Conservation (phyloP, 2,797 vertebrate species). For the Esox masquinongy region DNA sequence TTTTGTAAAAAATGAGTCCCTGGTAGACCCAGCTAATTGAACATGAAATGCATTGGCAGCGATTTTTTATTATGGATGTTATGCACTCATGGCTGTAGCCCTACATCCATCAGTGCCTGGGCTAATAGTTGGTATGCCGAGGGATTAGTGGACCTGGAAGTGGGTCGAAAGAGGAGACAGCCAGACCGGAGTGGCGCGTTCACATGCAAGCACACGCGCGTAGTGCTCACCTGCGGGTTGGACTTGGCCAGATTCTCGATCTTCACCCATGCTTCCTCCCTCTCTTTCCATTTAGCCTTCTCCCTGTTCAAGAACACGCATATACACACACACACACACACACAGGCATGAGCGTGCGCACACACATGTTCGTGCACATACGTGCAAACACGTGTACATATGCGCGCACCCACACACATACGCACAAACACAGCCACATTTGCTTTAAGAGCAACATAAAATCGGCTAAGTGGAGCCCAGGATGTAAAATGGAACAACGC, state of each 20-base stretch:
- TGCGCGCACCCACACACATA: too few relatives aligned
- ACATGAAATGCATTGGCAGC: too few relatives aligned
- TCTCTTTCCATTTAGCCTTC: slow-evolving; percentile 97
- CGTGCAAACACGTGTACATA: too few relatives aligned
- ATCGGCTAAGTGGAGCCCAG: background rate
- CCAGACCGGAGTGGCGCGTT: background rate
- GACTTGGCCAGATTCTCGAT: slow-evolving; percentile 98
- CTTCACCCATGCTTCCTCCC: slow-evolving; percentile 98
- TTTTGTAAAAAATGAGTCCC: too few relatives aligned
- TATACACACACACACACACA: too few relatives aligned
- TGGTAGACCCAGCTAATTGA: too few relatives aligned
- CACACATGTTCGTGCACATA: too few relatives aligned
- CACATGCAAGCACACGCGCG: background rate
- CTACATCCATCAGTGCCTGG: too few relatives aligned
- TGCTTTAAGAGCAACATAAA: background rate
- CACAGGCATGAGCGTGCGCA: too few relatives aligned
- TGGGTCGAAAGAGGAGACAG: background rate
- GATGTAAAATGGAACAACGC: background rate
- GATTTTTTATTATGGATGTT: too few relatives aligned
- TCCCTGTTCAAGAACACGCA: slow-evolving; percentile 78
- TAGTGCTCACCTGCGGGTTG: slow-evolving; percentile 91
- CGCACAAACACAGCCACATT: background rate
- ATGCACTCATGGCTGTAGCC: too few relatives aligned
- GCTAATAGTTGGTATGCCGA: background rate
- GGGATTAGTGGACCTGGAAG: background rate